These are phyloP conservation scores for Priocnemis perturbator DNA, from an alignment of 2,888 invertebrate genomes.

Conservation along the genomic window DNA sequence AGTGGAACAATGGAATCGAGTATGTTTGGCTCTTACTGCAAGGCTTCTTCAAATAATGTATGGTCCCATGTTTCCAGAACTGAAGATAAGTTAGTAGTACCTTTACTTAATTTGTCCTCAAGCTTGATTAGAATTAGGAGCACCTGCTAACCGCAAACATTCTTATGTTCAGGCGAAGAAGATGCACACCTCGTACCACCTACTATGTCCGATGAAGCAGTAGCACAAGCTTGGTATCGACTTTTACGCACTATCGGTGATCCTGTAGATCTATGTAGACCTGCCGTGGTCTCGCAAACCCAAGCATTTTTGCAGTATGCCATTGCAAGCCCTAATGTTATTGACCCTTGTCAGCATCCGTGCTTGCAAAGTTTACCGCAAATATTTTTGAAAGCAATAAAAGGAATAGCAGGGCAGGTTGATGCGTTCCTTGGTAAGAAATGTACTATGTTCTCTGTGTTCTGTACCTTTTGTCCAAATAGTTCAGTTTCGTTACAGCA, in stretches of 20 bases:
- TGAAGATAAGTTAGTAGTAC: slow-evolving; percentile 83
- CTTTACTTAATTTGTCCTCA: not conserved
- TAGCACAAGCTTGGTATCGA: slow-evolving; percentile 97
- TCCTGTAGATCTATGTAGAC: slow-evolving; percentile 93
- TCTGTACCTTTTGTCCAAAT: not conserved
- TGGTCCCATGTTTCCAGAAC: slow-evolving; percentile 87
- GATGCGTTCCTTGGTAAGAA: slow-evolving; percentile 94
- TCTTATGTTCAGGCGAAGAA: slow-evolving; percentile 83
- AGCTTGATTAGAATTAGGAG: not conserved
- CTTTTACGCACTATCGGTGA: slow-evolving; percentile 95
- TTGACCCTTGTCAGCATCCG: slow-evolving; percentile 94
- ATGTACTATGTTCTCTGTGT: not conserved
- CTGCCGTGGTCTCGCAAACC: slow-evolving; percentile 84
- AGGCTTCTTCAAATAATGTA: slow-evolving; percentile 91
- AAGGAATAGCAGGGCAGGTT: slow-evolving; percentile 93
- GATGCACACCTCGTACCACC: slow-evolving; percentile 88
- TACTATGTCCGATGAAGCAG: slow-evolving; percentile 91
- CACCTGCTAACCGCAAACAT: not conserved
- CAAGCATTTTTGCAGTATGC: slow-evolving; percentile 89
- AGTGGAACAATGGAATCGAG: slow-evolving; percentile 96
- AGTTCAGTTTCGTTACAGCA: not conserved
- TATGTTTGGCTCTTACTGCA: slow-evolving; percentile 92
- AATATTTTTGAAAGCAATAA: slow-evolving; percentile 95
- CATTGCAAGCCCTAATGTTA: slow-evolving; percentile 83
- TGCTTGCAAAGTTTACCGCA: slow-evolving; percentile 88